Base-by-base conservation (phyloP, 2,797 vertebrate genomes). In the Crax fasciolata region DNA sequence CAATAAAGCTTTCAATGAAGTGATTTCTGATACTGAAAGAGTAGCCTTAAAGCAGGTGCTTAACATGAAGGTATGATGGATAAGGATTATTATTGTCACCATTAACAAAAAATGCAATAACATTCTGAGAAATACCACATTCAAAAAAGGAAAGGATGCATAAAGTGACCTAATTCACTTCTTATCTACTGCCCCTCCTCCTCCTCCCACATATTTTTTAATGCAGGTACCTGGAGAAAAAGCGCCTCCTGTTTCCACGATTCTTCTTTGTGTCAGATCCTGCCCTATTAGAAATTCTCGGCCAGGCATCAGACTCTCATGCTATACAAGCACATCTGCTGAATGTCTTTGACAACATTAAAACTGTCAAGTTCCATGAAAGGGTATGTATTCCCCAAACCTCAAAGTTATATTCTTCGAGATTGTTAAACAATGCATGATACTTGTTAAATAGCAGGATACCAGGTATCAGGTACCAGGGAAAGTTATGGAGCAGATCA, bases 181-280 rank as follows among this genome's bases (percentile, higher is more conserved):
- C 39, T 20, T 4, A 25, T 63, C 10, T 67, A 16, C 8, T 1
- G 8, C 17, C 13, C 1, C 0, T 1, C 5, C 11, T 2, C 9
- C 3, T 12, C 6, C 16, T 6, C 1, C 21, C 5, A 17, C 5
- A 48, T 70, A 54, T 3, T 59, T 65, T 39, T 11, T 57, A 84
- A 75, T 82, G 16, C 89, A 99, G 99, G 23, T 99, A 99, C 91
- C 94, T 99, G 97, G 99, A 99, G 96, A 99, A 99, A 96, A 99
- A 99, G 62, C 98, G 99, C 4, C 97, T 99, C 25, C 97, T 99
- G 7, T 99, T 99, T 93, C 99, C 99, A 65, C 98, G 99, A 28
- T 99, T 99, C 97, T 99, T 99, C 98, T 99, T 99, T 4, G 99
- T 99, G 49, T 99, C 99, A 3, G 99, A 99, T 93, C 99, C 99